Evolutionary conservation across 2,113 vertebrate genomes (phyloP).

Genomic region (Hylia prasina): DNA sequence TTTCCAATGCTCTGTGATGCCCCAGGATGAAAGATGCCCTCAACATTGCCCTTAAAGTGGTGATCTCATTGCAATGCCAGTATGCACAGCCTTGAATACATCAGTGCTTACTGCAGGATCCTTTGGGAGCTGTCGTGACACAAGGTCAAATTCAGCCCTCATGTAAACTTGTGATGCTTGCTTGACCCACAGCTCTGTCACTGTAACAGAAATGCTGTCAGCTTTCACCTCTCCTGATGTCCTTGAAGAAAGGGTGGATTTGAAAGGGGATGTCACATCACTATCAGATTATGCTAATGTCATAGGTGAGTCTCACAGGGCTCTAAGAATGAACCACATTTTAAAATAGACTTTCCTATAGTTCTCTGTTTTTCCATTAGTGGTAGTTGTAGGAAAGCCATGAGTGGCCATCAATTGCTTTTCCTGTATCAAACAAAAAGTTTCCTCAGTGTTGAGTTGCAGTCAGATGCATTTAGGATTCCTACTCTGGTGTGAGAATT

Average conservation of each 20-base stretch:
- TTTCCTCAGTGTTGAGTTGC: background rate
- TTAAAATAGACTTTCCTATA: background rate
- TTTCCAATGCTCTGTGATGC: constrained; percentile 14
- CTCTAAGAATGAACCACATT: background rate
- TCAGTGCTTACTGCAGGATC: background rate
- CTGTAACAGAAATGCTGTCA: background rate
- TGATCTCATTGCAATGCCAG: background rate
- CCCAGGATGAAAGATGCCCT: constrained; percentile 39
- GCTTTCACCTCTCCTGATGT: constrained; percentile 6
- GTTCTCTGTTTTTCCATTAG: background rate
- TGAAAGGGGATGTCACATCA: background rate
- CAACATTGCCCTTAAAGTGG: background rate
- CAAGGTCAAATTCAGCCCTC: background rate
- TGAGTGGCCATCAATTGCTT: background rate
- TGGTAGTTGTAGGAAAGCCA: background rate
- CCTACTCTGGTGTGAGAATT: background rate
- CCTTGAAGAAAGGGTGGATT: constrained; percentile 7
- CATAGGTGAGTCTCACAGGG: background rate
- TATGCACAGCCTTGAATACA: background rate
- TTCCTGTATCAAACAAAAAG: background rate
- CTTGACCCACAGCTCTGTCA: constrained; percentile 11
- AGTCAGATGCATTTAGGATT: background rate
- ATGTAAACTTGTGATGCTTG: background rate
- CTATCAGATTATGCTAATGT: background rate
- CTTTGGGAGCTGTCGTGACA: background rate